Conservation (phyloP, 2,888 invertebrate species). For the Bruchidius siliquastri region DNA sequence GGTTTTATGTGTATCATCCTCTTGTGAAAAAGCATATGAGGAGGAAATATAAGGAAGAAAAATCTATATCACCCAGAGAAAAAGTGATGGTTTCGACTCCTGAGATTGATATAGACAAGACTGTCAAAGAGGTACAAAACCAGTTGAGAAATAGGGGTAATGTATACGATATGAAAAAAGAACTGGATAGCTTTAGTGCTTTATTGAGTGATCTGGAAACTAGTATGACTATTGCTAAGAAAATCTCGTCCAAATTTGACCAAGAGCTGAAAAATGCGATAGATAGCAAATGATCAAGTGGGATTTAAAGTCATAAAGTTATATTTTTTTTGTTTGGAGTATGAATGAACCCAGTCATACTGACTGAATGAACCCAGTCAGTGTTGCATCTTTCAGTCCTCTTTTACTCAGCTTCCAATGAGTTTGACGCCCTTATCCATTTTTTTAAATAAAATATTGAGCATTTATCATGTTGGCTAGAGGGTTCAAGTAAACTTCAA, state of each 20-base stretch:
- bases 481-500: too few relatives aligned
- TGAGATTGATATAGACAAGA: slow-evolving; percentile 16
- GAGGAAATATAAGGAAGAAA: slow-evolving; percentile 32
- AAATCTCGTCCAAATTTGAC: slow-evolving; percentile 31
- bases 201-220: slow-evolving; percentile 40
- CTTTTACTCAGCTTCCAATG: too few relatives aligned
- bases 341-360: too few relatives aligned
- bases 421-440: too few relatives aligned
- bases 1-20: slow-evolving; percentile 53
- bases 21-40: slow-evolving; percentile 42
- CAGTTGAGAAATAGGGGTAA: slow-evolving; percentile 10
- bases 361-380: too few relatives aligned
- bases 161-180: slow-evolving; percentile 21
- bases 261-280: slow-evolving; percentile 24
- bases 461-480: too few relatives aligned
- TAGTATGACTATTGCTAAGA: slow-evolving; percentile 38
- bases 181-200: slow-evolving; percentile 32
- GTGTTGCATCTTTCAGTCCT: too few relatives aligned
- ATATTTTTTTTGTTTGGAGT: too few relatives aligned
- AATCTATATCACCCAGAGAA: slow-evolving; percentile 13
- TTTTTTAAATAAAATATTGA: too few relatives aligned
- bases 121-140: slow-evolving; percentile 12
- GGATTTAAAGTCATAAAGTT: not conserved
- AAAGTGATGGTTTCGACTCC: slow-evolving; percentile 7
- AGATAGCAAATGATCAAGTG: slow-evolving; percentile 13